A percentile compares a stretch with the other conserved stretches of the same genome.
Conservation (phyloP, 2,797 vertebrate genomes). For the Melanotaenia maccullochi region DNA sequence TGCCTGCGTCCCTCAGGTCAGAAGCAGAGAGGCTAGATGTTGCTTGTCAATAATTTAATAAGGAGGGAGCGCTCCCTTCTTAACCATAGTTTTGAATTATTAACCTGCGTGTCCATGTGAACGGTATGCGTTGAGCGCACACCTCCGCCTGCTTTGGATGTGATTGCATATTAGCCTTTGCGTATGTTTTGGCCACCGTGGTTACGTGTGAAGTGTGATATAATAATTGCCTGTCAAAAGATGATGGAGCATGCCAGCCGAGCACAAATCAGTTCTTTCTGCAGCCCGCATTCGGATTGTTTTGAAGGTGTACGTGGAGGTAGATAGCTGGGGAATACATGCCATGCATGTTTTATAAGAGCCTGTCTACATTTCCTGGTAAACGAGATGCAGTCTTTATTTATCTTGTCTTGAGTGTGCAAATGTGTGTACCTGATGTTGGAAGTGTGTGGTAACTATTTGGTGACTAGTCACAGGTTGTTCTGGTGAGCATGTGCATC, state of each 20-base stretch:
- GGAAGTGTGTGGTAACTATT: background rate
- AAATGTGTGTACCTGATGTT: background rate
- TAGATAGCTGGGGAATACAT: constrained; percentile 49
- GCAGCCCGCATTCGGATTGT: constrained; percentile 34
- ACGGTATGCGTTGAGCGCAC: background rate
- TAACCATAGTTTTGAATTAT: constrained; percentile 79
- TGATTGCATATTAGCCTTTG: constrained; percentile 29
- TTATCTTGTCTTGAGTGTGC: constrained; percentile 52
- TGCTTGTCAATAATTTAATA: constrained; percentile 83
- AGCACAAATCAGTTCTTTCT: constrained; percentile 44
- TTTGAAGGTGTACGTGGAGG: constrained; percentile 40
- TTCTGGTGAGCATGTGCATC: constrained; percentile 1
- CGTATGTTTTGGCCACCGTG: constrained; percentile 18
- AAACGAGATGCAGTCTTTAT: constrained; percentile 63
- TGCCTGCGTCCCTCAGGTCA: constrained; percentile 60
- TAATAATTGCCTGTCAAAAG: constrained; percentile 70
- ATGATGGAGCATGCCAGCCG: constrained; percentile 60
- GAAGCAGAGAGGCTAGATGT: constrained; percentile 70
- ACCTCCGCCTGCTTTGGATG: constrained; percentile 10
- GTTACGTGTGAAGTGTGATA: constrained; percentile 41
- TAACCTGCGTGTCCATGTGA: constrained; percentile 50
- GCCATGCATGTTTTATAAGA: constrained; percentile 73
- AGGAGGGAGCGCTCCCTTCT: constrained; percentile 67
- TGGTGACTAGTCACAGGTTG: background rate
- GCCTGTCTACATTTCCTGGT: constrained; percentile 51